Conservation (phyloP, 2,113 vertebrate genomes). For the Turdus rufiventris region DNA sequence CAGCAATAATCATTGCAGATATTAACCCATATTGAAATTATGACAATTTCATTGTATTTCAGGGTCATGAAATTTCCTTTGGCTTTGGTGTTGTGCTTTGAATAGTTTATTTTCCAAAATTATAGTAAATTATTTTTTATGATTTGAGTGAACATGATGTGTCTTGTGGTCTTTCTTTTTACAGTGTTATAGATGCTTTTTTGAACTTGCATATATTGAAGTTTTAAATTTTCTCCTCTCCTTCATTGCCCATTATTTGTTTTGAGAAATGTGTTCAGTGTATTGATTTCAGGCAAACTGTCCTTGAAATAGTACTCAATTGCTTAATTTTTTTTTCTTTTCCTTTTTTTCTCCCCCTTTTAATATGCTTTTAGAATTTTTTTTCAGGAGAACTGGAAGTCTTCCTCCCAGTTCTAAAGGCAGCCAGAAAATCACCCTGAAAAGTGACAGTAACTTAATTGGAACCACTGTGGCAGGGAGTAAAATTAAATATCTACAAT, state of each 20-base stretch:
- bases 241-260: background rate
- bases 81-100: background rate
- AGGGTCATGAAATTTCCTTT: background rate
- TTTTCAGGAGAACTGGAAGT: background rate
- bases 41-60: background rate
- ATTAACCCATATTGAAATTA: background rate
- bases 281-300: background rate
- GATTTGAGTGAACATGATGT: rapidly evolving
- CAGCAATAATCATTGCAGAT: background rate
- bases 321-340: background rate
- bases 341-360: rapidly evolving
- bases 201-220: background rate
- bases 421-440: background rate
- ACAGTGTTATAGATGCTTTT: background rate
- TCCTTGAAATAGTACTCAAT: background rate
- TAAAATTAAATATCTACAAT: background rate
- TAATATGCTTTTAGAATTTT: background rate
- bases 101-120: background rate
- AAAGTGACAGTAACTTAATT: background rate
- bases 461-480: background rate
- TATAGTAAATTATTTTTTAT: background rate
- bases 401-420: background rate
- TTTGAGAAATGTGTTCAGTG: background rate
- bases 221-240: background rate
- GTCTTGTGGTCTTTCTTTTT: background rate